Evolutionary conservation across 1,140 invertebrate genomes (phyloP).

Genomic region (Caenorhabditis tropicalis): DNA sequence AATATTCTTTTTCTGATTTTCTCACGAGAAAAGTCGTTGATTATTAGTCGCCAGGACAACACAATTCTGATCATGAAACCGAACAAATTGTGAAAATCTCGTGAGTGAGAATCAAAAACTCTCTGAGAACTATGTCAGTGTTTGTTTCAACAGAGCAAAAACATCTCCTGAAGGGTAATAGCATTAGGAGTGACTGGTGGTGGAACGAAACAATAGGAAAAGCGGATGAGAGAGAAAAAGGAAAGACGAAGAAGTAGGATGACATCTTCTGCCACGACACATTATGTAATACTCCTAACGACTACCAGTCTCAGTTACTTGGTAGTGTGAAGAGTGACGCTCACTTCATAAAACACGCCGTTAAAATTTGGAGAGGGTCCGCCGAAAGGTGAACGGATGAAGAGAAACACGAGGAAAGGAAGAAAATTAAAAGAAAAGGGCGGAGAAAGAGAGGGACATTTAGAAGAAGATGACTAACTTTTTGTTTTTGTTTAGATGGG

Average conservation of each 20-base stretch:
- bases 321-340: neutral
- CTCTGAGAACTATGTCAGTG: no score
- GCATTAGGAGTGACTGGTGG: constrained; percentile 25
- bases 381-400: neutral
- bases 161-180: constrained; percentile 40
- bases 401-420: neutral
- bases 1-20: neutral
- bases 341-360: constrained; percentile 37
- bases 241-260: neutral
- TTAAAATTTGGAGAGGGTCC: neutral
- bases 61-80: neutral
- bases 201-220: constrained; percentile 32
- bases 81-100: no score
- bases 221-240: neutral
- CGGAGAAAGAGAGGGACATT: neutral
- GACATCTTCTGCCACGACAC: constrained; percentile 28
- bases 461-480: neutral
- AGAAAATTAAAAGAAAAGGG: neutral
- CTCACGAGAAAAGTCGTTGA: neutral
- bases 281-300: constrained; percentile 38
- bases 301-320: constrained; percentile 18
- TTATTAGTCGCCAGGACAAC: neutral
- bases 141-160: neutral
- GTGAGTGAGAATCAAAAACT: no score
- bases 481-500: constrained; percentile 22